Evolutionary conservation across 1,140 invertebrate species (phyloP), one percentile per base, ranked within the genome.

Genomic region (Trichonephila clavata): DNA sequence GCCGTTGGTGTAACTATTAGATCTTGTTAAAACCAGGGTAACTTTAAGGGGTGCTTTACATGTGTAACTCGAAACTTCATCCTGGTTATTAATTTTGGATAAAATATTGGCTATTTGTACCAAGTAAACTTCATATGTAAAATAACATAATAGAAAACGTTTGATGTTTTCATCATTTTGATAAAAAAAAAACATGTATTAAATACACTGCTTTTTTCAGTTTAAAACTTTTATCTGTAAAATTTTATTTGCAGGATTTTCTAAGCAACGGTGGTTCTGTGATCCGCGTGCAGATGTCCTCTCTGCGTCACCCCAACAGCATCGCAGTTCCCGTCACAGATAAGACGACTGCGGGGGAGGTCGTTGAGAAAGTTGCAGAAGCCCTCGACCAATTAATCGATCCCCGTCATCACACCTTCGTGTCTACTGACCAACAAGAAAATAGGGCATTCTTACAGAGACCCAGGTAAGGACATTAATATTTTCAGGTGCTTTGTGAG

Each of bases 361-460:
- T 94, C 0, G 81, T 94, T 0, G 93, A 94, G 80, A 61, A 57
- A 21, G 93, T 90, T 8, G 86, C 93, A 3, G 86, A 94, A 8
- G 93, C 87, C 10, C 32, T 94, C 16, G 93, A 94, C 18, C 83
- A 84, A 6, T 60, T 94, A 43, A 20, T 71, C 8, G 93, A 94
- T 20, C 93, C 86, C n/a, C 32, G 86, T 13, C 32, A 71, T n/a
- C 87, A 89, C 10, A 60, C 63, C 21, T 24, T 20, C 14, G 24
- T 61, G 0, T n/a, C 24, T 0, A 18, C 10, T 6, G 86, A 94
- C 5, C 93, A 94, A 43, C 93, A 94, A 43, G 93, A 94, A 20
- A 94, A 94, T 77, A 81, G 93, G 43, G 80, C 86, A 14, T 86
- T 94, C 59, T 24, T 93, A 32, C 86, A 90, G 50, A 94, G 93